Evolutionary conservation across 92 coral and sea anemone genomes (phyloP), one percentile per base, ranked within the genome.

Genomic region (Virgularia gustaviana): DNA sequence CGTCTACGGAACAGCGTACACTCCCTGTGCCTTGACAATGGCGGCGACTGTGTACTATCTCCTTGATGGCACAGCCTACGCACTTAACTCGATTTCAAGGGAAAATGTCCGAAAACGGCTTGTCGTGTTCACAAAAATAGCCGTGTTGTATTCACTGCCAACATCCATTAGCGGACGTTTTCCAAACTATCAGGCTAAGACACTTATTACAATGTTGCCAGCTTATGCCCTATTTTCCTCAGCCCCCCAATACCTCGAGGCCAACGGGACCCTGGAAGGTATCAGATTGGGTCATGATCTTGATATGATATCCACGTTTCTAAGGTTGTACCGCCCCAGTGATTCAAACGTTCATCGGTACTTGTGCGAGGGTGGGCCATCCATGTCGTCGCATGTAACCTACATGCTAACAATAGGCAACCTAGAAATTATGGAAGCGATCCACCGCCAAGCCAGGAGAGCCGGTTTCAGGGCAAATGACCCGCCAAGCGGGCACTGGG

Each of bases 401-500:
- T 68, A 68, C 34, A 0, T 35, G 34, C 0, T 54, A 0, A 47
- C 75, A 10, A 29, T 51, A 30, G 75, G 75, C 2, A 23, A 43
- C n/a, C 36, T 68, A 28, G 59, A 68, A 35, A 32, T 49, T 15
- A 49, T 68, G 53, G 58, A 68, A 25, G 62, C 61, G 9, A 4
- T 68, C 7, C 20, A 68, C 36, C 30, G 45, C 4, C 31, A 19
- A 68, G 75, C 47, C 5, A 68, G 35, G n/a, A 8, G 33, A 15
- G 60, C 75, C 6, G 10, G 34, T 16, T 47, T 68, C 24, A 18
- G 37, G 31, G 42, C 61, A 28, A 37, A 19, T 6, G 30, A 3
- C 59, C 38, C 92, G 49, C 88, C 85, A 10, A 36, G 31, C 5
- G 92, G 92, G 3, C 86, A 84, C 55, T 87, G 86, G 88, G 70